phyloP scores from a whole-genome alignment of 2,888 invertebrate species.

The Drosophila anceps region DNA sequence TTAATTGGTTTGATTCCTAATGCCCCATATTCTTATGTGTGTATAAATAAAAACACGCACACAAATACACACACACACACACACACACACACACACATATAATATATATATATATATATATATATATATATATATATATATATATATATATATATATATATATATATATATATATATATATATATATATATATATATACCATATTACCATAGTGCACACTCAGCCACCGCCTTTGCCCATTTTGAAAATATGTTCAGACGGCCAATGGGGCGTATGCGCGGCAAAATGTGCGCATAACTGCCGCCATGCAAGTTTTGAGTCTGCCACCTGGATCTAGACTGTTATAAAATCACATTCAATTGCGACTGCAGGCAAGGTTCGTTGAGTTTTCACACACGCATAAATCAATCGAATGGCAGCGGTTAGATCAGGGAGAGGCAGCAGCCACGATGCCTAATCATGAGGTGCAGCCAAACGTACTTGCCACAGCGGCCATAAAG shows the following conservation, averaged over 20 bases:
- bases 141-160: not conserved
- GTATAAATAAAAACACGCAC: no score
- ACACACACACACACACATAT: not conserved
- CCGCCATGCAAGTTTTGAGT: not conserved
- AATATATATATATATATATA: not conserved
- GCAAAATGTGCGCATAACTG: slow-evolving; percentile 45
- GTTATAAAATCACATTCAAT: slow-evolving; percentile 53
- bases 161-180: no score
- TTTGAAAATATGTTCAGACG: not conserved
- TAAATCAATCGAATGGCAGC: slow-evolving; percentile 69
- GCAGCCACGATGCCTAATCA: slow-evolving; percentile 24
- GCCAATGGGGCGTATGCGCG: slow-evolving; percentile 70
- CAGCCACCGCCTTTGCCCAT: not conserved
- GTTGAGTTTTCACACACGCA: slow-evolving; percentile 67
- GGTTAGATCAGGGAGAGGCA: not conserved
- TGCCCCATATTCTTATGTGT: not conserved
- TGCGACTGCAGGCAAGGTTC: slow-evolving; percentile 24
- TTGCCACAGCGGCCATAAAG: slow-evolving; percentile 63
- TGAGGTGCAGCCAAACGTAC: slow-evolving; percentile 38
- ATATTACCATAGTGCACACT: not conserved
- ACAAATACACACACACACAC: no score
- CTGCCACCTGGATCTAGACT: slow-evolving; percentile 33
- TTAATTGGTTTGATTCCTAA: not conserved
- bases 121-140: not conserved
- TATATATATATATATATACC: not conserved